A percentile compares a stretch with the other conserved stretches of the same genome.
Evolutionary conservation across 2,888 invertebrate genomes (phyloP).

Genomic region (Chironomus riparius): DNA sequence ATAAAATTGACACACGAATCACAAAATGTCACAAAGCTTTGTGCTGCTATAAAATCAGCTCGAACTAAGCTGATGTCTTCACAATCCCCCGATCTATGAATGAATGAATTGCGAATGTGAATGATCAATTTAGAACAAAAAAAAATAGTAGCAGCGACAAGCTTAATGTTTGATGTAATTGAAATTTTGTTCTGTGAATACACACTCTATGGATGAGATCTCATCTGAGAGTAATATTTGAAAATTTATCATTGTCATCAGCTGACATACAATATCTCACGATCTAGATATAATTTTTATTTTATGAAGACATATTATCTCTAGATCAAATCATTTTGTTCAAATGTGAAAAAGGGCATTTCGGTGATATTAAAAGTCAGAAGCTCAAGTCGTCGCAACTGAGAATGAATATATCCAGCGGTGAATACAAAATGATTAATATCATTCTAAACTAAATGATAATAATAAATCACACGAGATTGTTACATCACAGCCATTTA

Average conservation of each 20-base stretch:
- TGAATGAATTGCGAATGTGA: slow-evolving; percentile 17
- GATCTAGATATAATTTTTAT: neutral
- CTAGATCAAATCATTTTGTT: neutral
- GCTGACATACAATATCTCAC: slow-evolving; percentile 6
- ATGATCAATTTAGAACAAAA: slow-evolving; percentile 25
- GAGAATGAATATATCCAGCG: neutral
- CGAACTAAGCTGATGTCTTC: neutral
- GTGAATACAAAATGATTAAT: neutral
- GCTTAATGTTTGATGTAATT: slow-evolving; percentile 10
- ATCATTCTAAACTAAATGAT: neutral
- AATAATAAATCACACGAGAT: neutral
- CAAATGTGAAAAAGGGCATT: neutral
- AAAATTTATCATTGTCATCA: slow-evolving; percentile 23
- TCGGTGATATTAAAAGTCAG: neutral
- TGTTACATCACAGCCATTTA: slow-evolving; percentile 7
- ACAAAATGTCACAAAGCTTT: neutral
- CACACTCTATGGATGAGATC: neutral
- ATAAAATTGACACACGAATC: neutral
- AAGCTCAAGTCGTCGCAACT: neutral
- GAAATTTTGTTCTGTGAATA: slow-evolving; percentile 14
- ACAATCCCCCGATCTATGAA: neutral
- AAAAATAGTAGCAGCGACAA: neutral
- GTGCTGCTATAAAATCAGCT: neutral
- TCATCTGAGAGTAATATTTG: slow-evolving; percentile 10
- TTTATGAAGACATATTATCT: neutral